These are phyloP conservation scores for Pinna nobilis DNA, from an alignment of 1,140 invertebrate genomes.

Conservation along the genomic window DNA sequence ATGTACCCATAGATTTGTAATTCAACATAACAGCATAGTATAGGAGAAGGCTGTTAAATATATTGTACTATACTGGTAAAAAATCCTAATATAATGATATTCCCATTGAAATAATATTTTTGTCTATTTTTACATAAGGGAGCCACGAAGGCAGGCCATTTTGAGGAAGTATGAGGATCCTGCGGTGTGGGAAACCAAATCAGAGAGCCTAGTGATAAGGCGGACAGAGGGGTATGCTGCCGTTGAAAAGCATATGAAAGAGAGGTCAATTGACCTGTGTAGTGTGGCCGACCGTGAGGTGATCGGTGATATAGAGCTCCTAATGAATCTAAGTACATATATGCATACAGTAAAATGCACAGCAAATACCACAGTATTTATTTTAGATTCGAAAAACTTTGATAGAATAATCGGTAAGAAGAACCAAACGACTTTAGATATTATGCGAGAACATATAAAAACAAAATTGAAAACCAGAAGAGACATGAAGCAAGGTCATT, in stretches of 20 bases:
- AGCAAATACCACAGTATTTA: slow-evolving; percentile 64
- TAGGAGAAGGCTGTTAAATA: too few relatives aligned
- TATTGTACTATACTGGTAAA: too few relatives aligned
- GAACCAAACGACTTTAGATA: slow-evolving; percentile 61
- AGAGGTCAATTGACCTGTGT: slow-evolving; percentile 59
- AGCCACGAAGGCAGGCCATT: slow-evolving; percentile 57
- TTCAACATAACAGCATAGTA: too few relatives aligned
- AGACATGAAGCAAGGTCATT: slow-evolving; percentile 51
- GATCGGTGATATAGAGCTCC: slow-evolving; percentile 67
- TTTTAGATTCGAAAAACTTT: slow-evolving; percentile 69
- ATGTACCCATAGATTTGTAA: too few relatives aligned
- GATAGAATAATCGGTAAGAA: slow-evolving; percentile 67
- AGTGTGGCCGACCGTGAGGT: slow-evolving; percentile 62
- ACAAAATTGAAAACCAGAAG: slow-evolving; percentile 62
- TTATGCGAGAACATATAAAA: slow-evolving; percentile 61
- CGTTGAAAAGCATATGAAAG: slow-evolving; percentile 59
- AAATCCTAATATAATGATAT: too few relatives aligned
- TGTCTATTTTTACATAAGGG: too few relatives aligned
- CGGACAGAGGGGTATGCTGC: slow-evolving; percentile 68
- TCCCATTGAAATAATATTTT: too few relatives aligned
- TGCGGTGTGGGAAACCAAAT: slow-evolving; percentile 56
- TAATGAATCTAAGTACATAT: slow-evolving; percentile 62
- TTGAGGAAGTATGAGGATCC: slow-evolving; percentile 61
- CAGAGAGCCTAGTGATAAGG: slow-evolving; percentile 59
- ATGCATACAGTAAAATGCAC: slow-evolving; percentile 68